Evolutionary conservation across 2,888 invertebrate genomes (phyloP).

Genomic region (Acronicta alni): DNA sequence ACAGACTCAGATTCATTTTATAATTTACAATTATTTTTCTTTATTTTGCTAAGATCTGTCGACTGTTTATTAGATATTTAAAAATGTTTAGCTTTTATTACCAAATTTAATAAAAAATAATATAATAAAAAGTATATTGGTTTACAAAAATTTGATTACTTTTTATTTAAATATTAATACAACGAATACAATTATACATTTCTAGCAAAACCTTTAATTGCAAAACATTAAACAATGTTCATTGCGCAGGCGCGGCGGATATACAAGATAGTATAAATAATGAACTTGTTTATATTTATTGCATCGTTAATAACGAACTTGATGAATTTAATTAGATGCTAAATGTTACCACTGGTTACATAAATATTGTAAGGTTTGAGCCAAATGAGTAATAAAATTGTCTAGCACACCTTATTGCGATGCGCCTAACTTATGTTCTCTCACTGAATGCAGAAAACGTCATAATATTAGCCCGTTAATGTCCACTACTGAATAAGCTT

Average conservation of each 20-base stretch:
- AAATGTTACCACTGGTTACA: constrained; percentile 54
- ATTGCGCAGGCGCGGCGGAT: constrained; percentile 55
- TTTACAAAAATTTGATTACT: too few relatives aligned
- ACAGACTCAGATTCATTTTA: too few relatives aligned
- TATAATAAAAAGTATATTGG: too few relatives aligned
- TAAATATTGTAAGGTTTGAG: constrained; percentile 49
- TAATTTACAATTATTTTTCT: too few relatives aligned
- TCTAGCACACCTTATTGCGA: constrained; percentile 48
- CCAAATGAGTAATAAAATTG: constrained; percentile 55
- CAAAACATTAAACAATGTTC: constrained; percentile 53
- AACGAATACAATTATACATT: not conserved
- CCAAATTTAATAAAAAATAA: too few relatives aligned
- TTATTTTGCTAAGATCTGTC: too few relatives aligned
- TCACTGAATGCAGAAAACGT: constrained; percentile 41
- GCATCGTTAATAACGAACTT: constrained; percentile 56
- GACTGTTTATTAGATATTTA: too few relatives aligned
- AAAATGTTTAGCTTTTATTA: too few relatives aligned
- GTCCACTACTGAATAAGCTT: constrained; percentile 37
- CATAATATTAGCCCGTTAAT: constrained; percentile 39
- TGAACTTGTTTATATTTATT: constrained; percentile 61
- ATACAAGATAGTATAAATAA: constrained; percentile 58
- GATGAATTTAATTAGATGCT: constrained; percentile 60
- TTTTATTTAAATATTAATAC: too few relatives aligned
- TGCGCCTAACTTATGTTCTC: constrained; percentile 34
- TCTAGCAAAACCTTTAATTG: constrained; percentile 37